Percentiles rank a stretch among this genome's conserved stretches.
These are phyloP conservation scores for Phengaris alcon DNA, from an alignment of 2,888 invertebrate genomes.

Conservation along the genomic window DNA sequence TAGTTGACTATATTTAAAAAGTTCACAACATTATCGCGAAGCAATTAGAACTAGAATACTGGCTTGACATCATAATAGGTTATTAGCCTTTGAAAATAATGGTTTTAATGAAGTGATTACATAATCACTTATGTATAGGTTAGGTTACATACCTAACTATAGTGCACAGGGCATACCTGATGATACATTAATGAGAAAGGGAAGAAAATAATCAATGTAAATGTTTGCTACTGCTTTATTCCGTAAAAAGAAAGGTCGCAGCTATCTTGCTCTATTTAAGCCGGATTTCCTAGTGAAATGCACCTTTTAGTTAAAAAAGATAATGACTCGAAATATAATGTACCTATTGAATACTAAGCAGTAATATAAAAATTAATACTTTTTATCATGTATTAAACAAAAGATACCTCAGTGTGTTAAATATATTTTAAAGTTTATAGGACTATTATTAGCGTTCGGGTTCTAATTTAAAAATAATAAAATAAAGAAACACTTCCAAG, in stretches of 20 bases:
- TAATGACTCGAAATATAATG: background rate
- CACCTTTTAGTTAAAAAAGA: background rate
- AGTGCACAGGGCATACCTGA: too few species aligned
- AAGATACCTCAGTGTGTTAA: background rate
- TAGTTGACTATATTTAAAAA: too few species aligned
- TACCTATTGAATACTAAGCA: background rate
- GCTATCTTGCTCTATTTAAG: background rate
- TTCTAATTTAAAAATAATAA: conserved; percentile 29
- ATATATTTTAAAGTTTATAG: conserved; percentile 2
- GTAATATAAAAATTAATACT: conserved; percentile 9
- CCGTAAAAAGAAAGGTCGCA: background rate
- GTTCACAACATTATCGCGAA: too few species aligned
- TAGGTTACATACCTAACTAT: too few species aligned
- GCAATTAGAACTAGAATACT: too few species aligned
- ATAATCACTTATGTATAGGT: too few species aligned
- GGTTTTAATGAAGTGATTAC: too few species aligned
- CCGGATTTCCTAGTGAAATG: background rate
- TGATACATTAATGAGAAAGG: too few species aligned
- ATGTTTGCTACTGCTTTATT: background rate
- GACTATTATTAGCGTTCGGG: conserved; percentile 8
- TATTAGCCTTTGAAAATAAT: too few species aligned
- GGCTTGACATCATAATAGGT: too few species aligned
- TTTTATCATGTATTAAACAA: conserved; percentile 1
- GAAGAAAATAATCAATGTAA: background rate
- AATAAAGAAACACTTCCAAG: conserved; percentile 26